phyloP scores from a whole-genome alignment of 2,888 invertebrate genomes.

The Cephus pulcher region DNA sequence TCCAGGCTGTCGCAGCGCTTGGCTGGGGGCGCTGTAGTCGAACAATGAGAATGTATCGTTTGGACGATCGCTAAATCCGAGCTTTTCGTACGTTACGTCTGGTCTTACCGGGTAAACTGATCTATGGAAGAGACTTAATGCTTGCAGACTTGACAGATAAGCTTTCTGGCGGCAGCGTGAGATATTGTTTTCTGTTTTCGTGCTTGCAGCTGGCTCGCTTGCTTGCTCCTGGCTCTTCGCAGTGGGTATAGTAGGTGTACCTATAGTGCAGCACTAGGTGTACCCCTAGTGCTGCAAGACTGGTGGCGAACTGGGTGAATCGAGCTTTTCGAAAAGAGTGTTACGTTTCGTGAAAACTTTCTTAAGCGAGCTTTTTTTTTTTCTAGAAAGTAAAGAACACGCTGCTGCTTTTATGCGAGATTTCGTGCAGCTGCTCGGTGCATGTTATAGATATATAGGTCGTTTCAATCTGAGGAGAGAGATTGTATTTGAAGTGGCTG shows the following conservation, averaged over 20 bases:
- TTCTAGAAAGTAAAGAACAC: background rate
- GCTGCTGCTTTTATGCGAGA: background rate
- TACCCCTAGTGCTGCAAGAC: background rate
- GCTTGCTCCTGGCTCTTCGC: background rate
- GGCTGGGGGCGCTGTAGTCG: background rate
- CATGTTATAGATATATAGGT: background rate
- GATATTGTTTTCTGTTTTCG: background rate
- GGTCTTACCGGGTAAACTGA: background rate
- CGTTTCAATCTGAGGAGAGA: background rate
- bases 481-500: background rate
- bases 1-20: background rate
- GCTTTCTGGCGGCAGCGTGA: background rate
- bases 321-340: background rate
- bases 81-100: background rate
- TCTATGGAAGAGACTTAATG: background rate
- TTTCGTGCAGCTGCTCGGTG: background rate
- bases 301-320: background rate
- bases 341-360: background rate
- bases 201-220: background rate
- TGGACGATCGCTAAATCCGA: background rate
- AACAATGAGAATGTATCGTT: background rate
- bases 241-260: background rate
- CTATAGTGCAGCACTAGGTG: too few relatives aligned
- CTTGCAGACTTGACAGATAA: background rate
- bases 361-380: background rate